Percentiles rank a stretch among this genome's conserved stretches.
Evolutionary conservation across 2,797 vertebrate species (phyloP).

Genomic region (Coilia nasus): DNA sequence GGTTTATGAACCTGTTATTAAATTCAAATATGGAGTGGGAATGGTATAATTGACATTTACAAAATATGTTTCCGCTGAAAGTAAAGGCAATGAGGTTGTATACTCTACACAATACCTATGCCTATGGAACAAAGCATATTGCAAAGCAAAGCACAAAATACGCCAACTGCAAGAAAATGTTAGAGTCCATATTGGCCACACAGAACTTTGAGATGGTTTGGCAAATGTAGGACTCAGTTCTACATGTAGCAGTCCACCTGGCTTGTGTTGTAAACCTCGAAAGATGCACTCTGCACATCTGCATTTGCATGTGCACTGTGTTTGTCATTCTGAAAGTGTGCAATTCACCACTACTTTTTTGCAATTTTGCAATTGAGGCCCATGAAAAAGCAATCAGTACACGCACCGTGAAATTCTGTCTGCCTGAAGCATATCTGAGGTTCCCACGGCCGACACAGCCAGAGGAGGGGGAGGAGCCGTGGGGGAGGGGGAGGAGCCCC

Average conservation of each 20-base stretch:
- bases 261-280: background rate
- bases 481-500: too few species aligned
- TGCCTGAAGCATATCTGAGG: background rate
- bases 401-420: background rate
- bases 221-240: background rate
- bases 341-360: background rate
- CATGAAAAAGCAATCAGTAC: background rate
- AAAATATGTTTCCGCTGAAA: background rate
- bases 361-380: background rate
- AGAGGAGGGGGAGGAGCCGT: too few species aligned
- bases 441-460: background rate
- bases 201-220: background rate
- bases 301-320: background rate
- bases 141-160: background rate
- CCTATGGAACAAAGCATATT: background rate
- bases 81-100: background rate
- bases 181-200: background rate
- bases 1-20: conserved; percentile 6
- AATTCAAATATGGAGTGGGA: conserved; percentile 19
- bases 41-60: conserved; percentile 20
- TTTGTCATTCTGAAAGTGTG: background rate
- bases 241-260: background rate
- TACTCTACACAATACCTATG: background rate
- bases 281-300: background rate
- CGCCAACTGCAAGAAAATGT: background rate